Evolutionary conservation across 35 echinoderm and acorn worm genomes (phyloP).

Genomic region (Lytechinus variegatus): DNA sequence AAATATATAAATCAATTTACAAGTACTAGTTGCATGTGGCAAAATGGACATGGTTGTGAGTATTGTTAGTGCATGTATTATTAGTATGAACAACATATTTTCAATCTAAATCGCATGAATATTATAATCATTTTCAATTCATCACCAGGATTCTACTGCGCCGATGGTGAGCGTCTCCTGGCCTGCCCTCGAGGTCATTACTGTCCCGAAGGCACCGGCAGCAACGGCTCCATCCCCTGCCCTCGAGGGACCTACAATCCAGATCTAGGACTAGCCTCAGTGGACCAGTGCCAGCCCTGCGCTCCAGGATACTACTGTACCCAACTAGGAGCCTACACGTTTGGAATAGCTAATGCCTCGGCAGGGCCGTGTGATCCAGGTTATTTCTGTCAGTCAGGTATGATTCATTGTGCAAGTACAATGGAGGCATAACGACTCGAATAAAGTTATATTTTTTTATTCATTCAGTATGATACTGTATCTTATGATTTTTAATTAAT

Average conservation of each 20-base stretch:
- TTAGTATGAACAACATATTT: too few species aligned
- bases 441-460: too few species aligned
- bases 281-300: conserved; percentile 90
- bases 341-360: conserved; percentile 68
- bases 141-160: conserved; percentile 86
- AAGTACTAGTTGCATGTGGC: too few species aligned
- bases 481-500: too few species aligned
- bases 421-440: too few species aligned
- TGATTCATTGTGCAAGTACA: neutral
- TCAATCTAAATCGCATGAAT: too few species aligned
- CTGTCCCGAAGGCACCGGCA: conserved; percentile 85
- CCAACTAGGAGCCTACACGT: conserved; percentile 76
- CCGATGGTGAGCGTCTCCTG: conserved; percentile 87
- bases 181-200: conserved; percentile 90
- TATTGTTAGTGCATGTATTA: too few species aligned
- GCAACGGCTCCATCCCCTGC: conserved; percentile 95
- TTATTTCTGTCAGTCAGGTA: conserved; percentile 88
- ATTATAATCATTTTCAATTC: neutral
- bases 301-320: conserved; percentile 84
- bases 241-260: conserved; percentile 93
- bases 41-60: too few species aligned
- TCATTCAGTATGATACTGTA: too few species aligned
- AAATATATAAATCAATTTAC: too few species aligned
- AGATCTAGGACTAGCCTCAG: conserved; percentile 82
- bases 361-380: conserved; percentile 93